A percentile compares a stretch with the other conserved stretches of the same genome.
These are phyloP conservation scores for human DNA, from an alignment of 2,113 vertebrate genomes.

Conservation along the genomic window DNA sequence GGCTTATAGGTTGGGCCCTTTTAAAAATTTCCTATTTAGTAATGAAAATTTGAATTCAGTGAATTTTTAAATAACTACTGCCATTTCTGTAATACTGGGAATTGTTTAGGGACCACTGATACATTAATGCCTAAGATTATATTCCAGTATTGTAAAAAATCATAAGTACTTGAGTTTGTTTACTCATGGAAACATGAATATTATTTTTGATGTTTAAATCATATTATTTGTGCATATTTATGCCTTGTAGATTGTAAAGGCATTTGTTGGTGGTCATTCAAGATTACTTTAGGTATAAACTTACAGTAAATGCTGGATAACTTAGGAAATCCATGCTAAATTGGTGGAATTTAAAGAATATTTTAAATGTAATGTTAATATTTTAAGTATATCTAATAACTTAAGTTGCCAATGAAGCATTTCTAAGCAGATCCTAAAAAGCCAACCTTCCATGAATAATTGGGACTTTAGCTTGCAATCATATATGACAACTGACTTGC, in stretches of 20 bases:
- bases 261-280: conserved; percentile 6
- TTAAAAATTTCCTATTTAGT: conserved; percentile 38
- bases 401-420: not conserved
- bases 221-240: not conserved
- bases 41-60: conserved; percentile 39
- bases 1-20: not conserved
- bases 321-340: conserved; percentile 1
- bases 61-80: conserved; percentile 22
- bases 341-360: conserved; percentile 27
- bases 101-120: conserved; percentile 5
- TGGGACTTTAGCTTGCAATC: not conserved
- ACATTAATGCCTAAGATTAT: not conserved
- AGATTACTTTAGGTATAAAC: not conserved
- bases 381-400: not conserved
- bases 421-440: conserved; percentile 14
- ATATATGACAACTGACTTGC: not conserved
- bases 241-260: not conserved
- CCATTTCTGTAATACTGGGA: not conserved
- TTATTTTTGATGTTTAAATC: not conserved
- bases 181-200: not conserved
- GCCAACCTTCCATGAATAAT: not conserved
- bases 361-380: not conserved
- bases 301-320: conserved; percentile 32
- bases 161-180: conserved; percentile 35
- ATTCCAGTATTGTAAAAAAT: conserved; percentile 22